A percentile compares a stretch with the other conserved stretches of the same genome.
These are phyloP conservation scores for Leptopilina clavipes DNA, from an alignment of 1,140 invertebrate genomes.

Conservation along the genomic window DNA sequence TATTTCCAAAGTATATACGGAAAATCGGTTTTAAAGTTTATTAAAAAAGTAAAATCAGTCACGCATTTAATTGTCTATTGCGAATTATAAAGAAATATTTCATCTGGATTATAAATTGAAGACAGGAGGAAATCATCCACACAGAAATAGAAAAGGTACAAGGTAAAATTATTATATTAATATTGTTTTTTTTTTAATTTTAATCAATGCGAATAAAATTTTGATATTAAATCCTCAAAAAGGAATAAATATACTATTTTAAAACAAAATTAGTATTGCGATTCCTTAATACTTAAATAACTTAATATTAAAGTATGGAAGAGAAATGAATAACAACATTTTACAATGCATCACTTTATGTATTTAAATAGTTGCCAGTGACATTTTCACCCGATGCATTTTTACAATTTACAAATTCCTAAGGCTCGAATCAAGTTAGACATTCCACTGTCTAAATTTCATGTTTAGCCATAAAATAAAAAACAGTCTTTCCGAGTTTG, in stretches of 20 bases:
- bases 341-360: slow-evolving; percentile 23
- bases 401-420: slow-evolving; percentile 30
- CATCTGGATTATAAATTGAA: too few relatives aligned
- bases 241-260: neutral
- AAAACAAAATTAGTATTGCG: neutral
- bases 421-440: slow-evolving; percentile 32
- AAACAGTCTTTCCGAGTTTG: slow-evolving; percentile 14
- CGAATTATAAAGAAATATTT: too few relatives aligned
- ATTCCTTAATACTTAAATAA: neutral
- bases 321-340: neutral
- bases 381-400: slow-evolving; percentile 21
- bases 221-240: neutral
- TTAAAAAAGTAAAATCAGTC: too few relatives aligned
- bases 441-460: slow-evolving; percentile 34
- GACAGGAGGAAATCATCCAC: too few relatives aligned
- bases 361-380: slow-evolving; percentile 34
- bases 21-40: too few relatives aligned
- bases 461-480: slow-evolving; percentile 30
- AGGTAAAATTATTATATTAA: too few relatives aligned
- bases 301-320: neutral
- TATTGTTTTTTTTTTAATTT: too few relatives aligned
- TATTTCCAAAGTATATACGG: too few relatives aligned
- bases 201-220: too few relatives aligned
- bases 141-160: too few relatives aligned
- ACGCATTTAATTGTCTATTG: too few relatives aligned